Base-by-base conservation (phyloP, 2,113 vertebrate species). In the Proterorhinus semilunaris region DNA sequence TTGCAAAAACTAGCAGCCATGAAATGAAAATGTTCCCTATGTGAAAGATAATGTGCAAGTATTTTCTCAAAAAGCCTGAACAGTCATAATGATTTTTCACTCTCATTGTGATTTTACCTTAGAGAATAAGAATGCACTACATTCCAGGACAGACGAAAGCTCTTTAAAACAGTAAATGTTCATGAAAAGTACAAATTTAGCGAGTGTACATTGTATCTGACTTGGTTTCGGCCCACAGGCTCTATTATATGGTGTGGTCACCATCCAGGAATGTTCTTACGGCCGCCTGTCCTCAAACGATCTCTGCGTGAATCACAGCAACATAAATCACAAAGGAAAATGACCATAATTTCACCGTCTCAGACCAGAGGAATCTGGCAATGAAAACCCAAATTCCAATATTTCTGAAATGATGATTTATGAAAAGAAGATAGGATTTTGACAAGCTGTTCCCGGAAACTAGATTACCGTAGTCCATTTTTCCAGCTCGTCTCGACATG, bases 251-350 rank as follows among this genome's bases (percentile, higher is more conserved):
- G 6, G 15, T 63, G 62, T 21, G 62, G 62, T 48, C 46, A 48
- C 10, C n/a, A 6, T 27, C 46, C n/a, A 48, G 46, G 44, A 48
- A 47, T 46, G 45, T 11, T 16, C 45, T 48, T 6, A 47, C 45
- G 44, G 13, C 42, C n/a, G 58, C 16, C 55, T 62, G 16, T 63
- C 46, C 62, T 48, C 15, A 63, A 48, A 11, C 46, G 45, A 63
- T 47, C 46, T 48, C 44, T 6, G 8, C 13, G 5, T 10, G 16
- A 5, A 62, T 47, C 15, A 16, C 15, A 12, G 45, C 11, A 21
- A 48, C 62, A 63, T 63, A 63, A 63, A 63, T 61, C 58, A 63
- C 15, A 63, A 48, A 63, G 16, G n/a, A 63, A 63, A 63, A 63
- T 48, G n/a, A 63, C 46, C 62, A 63, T 63, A 48, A 63, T 47